Percentiles rank a stretch among this genome's conserved stretches.
These are phyloP conservation scores for Amblyteles armatorius DNA, from an alignment of 2,888 invertebrate genomes.

Conservation along the genomic window DNA sequence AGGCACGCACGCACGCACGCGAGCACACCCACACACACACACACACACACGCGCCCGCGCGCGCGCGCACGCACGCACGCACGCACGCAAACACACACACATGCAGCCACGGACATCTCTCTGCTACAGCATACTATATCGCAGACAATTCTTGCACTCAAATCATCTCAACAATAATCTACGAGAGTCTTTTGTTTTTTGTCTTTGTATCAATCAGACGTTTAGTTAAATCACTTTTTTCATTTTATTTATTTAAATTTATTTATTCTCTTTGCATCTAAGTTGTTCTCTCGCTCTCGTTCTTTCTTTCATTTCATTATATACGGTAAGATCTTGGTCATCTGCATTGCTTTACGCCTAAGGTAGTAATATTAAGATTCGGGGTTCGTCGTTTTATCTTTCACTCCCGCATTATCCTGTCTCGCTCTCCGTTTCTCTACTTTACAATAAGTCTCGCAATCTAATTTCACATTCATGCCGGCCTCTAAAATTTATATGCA, in stretches of 20 bases:
- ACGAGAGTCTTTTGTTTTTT: slow-evolving; percentile 75
- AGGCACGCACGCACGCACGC: not conserved
- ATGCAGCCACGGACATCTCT: slow-evolving; percentile 29
- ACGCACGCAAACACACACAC: not conserved
- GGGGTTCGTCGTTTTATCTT: slow-evolving; percentile 61
- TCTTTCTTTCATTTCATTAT: slow-evolving; percentile 56
- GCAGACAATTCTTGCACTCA: slow-evolving; percentile 17
- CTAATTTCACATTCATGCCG: slow-evolving; percentile 47
- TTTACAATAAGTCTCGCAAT: slow-evolving; percentile 40
- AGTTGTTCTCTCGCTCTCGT: slow-evolving; percentile 15
- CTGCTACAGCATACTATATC: slow-evolving; percentile 20
- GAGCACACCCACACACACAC: not conserved
- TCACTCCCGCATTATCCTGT: slow-evolving; percentile 28
- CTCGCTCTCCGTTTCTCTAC: slow-evolving; percentile 29
- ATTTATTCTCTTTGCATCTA: slow-evolving; percentile 53
- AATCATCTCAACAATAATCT: slow-evolving; percentile 67
- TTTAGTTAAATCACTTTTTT: slow-evolving; percentile 43
- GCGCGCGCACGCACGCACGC: no score
- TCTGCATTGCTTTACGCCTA: slow-evolving; percentile 70
- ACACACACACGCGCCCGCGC: no score
- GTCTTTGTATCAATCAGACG: slow-evolving; percentile 55
- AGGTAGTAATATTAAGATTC: slow-evolving; percentile 66
- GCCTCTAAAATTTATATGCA: slow-evolving; percentile 49
- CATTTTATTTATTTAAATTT: slow-evolving; percentile 37
- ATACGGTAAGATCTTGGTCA: slow-evolving; percentile 73